Evolutionary conservation across 2,797 vertebrate species (phyloP).

Genomic region (Trachops cirrhosus): DNA sequence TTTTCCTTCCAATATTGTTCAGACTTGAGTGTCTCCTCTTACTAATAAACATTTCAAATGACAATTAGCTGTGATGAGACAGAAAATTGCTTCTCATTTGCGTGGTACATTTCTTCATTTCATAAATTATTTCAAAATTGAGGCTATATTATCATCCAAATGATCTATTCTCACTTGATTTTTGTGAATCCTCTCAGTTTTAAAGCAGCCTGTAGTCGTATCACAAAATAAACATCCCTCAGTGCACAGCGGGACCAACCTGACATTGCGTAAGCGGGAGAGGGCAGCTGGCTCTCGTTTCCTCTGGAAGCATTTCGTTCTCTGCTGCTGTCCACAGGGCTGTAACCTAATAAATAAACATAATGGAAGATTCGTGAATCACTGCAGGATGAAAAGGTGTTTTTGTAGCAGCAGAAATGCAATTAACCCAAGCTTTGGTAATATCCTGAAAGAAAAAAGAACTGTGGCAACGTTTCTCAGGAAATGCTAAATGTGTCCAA

Average conservation of each 20-base stretch:
- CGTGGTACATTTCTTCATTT: neutral
- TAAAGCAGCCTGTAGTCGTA: neutral
- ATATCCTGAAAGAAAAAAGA: neutral
- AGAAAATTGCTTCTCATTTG: conserved; percentile 34
- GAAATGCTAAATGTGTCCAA: neutral
- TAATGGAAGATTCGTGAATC: conserved; percentile 13
- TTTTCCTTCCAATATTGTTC: neutral
- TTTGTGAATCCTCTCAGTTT: neutral
- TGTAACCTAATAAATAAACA: neutral
- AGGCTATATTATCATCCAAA: neutral
- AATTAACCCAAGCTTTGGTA: neutral
- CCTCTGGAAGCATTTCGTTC: neutral
- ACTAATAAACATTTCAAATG: conserved; percentile 14
- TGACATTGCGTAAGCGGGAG: neutral
- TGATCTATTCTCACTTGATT: neutral
- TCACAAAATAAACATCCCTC: neutral
- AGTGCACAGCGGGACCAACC: neutral
- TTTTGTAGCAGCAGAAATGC: neutral
- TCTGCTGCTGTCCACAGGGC: neutral
- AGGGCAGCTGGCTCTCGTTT: neutral
- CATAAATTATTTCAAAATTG: conserved; percentile 29
- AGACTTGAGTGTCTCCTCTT: conserved; percentile 1
- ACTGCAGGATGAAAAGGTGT: neutral
- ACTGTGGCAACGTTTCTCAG: neutral
- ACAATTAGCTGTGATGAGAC: conserved; percentile 6